phyloP scores from a whole-genome alignment of 2,797 vertebrate species.

The Sebastes itinus region DNA sequence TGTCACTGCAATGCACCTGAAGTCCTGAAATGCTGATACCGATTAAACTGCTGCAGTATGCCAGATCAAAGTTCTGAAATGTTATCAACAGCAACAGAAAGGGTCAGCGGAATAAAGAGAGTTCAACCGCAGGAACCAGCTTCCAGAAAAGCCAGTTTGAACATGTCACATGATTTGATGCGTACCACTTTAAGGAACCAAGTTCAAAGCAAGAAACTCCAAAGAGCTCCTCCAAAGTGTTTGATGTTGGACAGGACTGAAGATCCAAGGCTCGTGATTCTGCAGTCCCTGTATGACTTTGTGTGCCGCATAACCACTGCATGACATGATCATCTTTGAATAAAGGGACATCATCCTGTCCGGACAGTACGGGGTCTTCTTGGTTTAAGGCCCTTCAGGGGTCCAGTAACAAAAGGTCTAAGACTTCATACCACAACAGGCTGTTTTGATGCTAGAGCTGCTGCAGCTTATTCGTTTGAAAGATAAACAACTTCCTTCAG shows the following conservation, averaged over 20 bases:
- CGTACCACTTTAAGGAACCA: not conserved
- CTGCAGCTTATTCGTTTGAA: slow-evolving; percentile 11
- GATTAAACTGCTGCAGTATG: not conserved
- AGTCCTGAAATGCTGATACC: not conserved
- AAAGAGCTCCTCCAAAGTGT: not conserved
- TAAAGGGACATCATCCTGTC: not conserved
- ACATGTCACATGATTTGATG: not conserved
- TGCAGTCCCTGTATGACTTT: not conserved
- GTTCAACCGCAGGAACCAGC: not conserved
- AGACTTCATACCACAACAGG: not conserved
- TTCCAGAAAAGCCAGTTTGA: not conserved
- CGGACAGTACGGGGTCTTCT: not conserved
- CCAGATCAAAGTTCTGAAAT: not conserved
- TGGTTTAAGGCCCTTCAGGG: not conserved
- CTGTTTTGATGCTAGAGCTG: not conserved
- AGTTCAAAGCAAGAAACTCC: not conserved
- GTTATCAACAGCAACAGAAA: not conserved
- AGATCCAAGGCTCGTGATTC: slow-evolving; percentile 19
- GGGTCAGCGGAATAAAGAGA: not conserved
- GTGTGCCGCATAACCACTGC: slow-evolving; percentile 1
- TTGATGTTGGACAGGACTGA: slow-evolving; percentile 13
- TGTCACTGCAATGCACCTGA: not conserved
- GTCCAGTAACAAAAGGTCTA: not conserved
- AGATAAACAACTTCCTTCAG: slow-evolving; percentile 23
- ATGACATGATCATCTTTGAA: not conserved